Evolutionary conservation across 2,888 invertebrate species (phyloP).

Genomic region (Sphaerophoria taeniata): DNA sequence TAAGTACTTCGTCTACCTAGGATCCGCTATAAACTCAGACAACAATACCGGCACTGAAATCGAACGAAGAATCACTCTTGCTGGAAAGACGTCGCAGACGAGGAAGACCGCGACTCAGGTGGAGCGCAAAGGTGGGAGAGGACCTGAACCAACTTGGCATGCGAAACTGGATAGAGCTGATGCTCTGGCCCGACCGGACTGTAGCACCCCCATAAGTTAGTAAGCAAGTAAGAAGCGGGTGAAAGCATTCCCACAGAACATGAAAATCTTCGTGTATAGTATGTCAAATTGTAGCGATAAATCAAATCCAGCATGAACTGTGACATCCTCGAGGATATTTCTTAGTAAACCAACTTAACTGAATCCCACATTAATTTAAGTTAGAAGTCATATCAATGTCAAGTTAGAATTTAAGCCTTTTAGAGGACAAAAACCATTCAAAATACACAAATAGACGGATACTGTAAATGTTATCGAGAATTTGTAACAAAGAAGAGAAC

Average conservation of each 20-base stretch:
- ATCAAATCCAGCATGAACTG: constrained; percentile 63
- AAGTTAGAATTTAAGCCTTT: constrained; percentile 5
- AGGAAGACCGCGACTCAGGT: no score
- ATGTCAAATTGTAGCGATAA: constrained; percentile 54
- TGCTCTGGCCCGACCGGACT: no score
- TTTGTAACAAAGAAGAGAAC: constrained; percentile 17
- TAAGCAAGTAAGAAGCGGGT: no score
- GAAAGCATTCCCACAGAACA: neutral
- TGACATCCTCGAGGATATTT: constrained; percentile 48
- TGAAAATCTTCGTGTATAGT: constrained; percentile 3
- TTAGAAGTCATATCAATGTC: constrained; percentile 3
- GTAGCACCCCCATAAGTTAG: no score
- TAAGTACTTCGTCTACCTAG: no score
- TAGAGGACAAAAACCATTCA: neutral
- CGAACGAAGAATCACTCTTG: no score
- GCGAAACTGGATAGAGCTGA: no score
- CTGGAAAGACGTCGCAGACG: no score
- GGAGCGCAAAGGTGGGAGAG: no score
- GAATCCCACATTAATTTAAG: constrained; percentile 54
- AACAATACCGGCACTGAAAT: no score
- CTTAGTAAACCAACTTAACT: constrained; percentile 32
- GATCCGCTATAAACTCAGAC: no score
- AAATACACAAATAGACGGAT: neutral
- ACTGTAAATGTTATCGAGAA: constrained; percentile 25
- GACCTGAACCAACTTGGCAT: no score